Percentiles rank a stretch among this genome's conserved stretches.
These are phyloP conservation scores for Synanceia verrucosa DNA, from an alignment of 2,797 vertebrate genomes.

Conservation along the genomic window DNA sequence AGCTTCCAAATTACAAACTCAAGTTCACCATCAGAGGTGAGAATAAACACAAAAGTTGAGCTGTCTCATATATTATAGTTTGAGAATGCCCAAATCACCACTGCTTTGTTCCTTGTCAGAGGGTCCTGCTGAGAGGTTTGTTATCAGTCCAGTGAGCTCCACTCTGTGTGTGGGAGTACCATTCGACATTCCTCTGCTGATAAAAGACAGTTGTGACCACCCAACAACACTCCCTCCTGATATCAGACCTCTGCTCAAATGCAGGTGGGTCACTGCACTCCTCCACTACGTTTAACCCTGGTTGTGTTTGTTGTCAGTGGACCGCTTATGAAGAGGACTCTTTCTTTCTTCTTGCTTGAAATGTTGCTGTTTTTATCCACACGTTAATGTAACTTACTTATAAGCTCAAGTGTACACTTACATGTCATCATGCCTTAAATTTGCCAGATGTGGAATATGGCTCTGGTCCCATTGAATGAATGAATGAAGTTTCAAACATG, in stretches of 20 bases:
- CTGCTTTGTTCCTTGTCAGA: conserved; percentile 69
- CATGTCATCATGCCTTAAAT: background rate
- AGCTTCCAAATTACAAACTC: conserved; percentile 84
- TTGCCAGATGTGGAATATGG: background rate
- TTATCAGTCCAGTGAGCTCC: conserved; percentile 72
- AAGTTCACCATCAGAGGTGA: conserved; percentile 90
- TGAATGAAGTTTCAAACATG: too few relatives aligned
- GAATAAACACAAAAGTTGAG: background rate
- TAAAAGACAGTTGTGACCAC: conserved; percentile 88
- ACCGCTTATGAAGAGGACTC: background rate
- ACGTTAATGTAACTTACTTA: background rate
- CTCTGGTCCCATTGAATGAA: background rate
- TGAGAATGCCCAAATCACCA: background rate
- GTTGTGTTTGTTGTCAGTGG: background rate
- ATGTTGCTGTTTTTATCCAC: background rate
- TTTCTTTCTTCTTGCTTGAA: background rate
- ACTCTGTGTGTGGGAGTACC: conserved; percentile 84
- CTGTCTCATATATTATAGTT: background rate
- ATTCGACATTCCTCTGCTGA: conserved; percentile 86
- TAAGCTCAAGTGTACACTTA: background rate
- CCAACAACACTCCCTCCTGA: conserved; percentile 67
- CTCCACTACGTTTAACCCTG: background rate
- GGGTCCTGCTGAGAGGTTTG: conserved; percentile 86
- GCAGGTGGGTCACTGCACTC: conserved; percentile 79
- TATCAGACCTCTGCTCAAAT: conserved; percentile 83